Evolutionary conservation across 64 coral and sea anemone genomes (phyloP).

Genomic region (Stichodactyla helianthus): DNA sequence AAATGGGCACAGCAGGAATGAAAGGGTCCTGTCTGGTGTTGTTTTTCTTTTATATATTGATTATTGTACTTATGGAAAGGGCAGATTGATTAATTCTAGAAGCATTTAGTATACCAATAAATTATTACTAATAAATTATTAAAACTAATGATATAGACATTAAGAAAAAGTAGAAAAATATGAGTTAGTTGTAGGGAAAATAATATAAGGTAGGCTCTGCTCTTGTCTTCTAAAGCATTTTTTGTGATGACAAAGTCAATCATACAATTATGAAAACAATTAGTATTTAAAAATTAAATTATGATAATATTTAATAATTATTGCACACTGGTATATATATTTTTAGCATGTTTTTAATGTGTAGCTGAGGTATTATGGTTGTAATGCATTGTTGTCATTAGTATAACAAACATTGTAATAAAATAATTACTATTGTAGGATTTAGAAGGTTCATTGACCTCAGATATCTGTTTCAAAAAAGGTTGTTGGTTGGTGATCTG

Average conservation of each 20-base stretch:
- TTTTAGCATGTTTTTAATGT: slow-evolving; percentile 28
- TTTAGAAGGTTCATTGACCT: background rate
- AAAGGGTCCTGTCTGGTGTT: background rate
- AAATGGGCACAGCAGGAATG: background rate
- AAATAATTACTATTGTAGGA: background rate
- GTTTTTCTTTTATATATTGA: background rate
- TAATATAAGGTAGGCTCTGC: background rate
- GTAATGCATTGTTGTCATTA: background rate
- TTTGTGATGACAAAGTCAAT: background rate
- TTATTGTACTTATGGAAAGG: background rate
- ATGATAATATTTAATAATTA: slow-evolving; percentile 20
- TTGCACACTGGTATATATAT: slow-evolving; percentile 13
- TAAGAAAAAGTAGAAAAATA: background rate
- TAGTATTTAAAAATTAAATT: slow-evolving; percentile 26
- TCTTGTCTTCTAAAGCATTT: background rate
- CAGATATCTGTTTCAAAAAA: too few species aligned
- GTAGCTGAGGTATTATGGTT: background rate
- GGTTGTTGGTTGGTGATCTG: too few species aligned
- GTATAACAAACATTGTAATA: background rate
- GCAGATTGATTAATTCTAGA: background rate
- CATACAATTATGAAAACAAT: background rate
- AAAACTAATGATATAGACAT: background rate
- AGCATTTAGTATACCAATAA: background rate
- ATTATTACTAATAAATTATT: background rate
- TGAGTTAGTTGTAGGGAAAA: background rate